Conservation (phyloP, 2,113 vertebrate genomes). For the Glaucomys volans region DNA sequence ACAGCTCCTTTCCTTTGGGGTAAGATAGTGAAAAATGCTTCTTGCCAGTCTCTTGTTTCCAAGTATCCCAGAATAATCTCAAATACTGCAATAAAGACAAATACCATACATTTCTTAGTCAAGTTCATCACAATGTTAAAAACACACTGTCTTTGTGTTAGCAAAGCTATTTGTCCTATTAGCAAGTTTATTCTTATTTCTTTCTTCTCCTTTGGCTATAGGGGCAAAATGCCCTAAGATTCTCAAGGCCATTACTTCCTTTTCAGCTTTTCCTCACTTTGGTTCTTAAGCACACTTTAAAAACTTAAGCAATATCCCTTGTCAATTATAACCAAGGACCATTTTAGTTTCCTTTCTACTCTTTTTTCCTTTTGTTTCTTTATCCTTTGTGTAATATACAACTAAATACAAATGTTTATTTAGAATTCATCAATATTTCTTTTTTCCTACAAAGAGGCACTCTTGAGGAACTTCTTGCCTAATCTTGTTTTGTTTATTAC, state of each 20-base stretch:
- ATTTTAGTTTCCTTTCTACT: background rate
- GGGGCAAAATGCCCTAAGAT: background rate
- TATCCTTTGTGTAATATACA: background rate
- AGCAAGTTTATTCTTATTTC: background rate
- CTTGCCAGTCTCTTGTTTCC: constrained; percentile 95
- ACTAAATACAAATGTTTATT: background rate
- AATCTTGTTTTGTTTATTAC: background rate
- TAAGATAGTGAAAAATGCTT: constrained; percentile 96
- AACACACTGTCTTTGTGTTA: background rate
- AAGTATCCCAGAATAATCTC: constrained; percentile 96
- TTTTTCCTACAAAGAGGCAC: background rate
- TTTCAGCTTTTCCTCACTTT: background rate
- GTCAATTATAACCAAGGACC: background rate
- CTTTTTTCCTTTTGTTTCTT: background rate
- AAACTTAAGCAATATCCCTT: background rate
- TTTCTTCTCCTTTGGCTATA: background rate
- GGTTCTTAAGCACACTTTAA: background rate
- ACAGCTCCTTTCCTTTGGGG: constrained; percentile 96
- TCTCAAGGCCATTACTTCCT: background rate
- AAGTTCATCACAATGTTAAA: background rate
- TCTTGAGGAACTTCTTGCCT: background rate
- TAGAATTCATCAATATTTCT: background rate
- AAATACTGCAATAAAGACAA: constrained; percentile 91
- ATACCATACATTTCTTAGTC: constrained; percentile 12
- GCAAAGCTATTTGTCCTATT: background rate